phyloP scores from a whole-genome alignment of 2,113 vertebrate genomes.

The Uria lomvia region DNA sequence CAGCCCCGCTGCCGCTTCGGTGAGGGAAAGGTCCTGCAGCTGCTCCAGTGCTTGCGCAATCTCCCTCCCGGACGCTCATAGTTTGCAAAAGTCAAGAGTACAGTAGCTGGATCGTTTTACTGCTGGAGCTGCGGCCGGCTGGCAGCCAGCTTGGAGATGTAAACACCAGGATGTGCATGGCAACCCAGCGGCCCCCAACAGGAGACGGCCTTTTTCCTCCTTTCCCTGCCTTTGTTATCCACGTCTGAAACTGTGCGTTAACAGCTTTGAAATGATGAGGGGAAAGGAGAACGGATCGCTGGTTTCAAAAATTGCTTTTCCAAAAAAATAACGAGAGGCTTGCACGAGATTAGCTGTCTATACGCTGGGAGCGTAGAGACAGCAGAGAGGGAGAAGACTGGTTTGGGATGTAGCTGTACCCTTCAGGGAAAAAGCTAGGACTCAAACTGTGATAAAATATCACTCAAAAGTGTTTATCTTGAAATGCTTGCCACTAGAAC shows the following conservation, averaged over 20 bases:
- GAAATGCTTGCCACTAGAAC: neutral
- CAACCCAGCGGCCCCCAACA: neutral
- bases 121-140: neutral
- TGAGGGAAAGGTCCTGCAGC: conserved; percentile 41
- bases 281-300: neutral
- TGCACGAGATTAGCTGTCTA: neutral
- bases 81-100: conserved; percentile 33
- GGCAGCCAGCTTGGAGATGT: neutral
- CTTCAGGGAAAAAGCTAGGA: neutral
- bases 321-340: neutral
- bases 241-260: neutral
- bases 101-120: conserved; percentile 35
- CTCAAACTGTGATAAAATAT: neutral
- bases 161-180: neutral
- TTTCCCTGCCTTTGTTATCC: neutral
- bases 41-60: neutral
- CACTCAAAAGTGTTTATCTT: neutral
- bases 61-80: neutral
- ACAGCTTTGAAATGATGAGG: neutral
- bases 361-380: neutral
- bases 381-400: neutral
- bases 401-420: neutral
- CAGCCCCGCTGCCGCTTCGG: neutral
- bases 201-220: neutral
- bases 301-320: neutral